Evolutionary conservation across 2,888 invertebrate genomes (phyloP), one percentile per base, ranked within the genome.

Genomic region (Lepidocyrtinus sp.): DNA sequence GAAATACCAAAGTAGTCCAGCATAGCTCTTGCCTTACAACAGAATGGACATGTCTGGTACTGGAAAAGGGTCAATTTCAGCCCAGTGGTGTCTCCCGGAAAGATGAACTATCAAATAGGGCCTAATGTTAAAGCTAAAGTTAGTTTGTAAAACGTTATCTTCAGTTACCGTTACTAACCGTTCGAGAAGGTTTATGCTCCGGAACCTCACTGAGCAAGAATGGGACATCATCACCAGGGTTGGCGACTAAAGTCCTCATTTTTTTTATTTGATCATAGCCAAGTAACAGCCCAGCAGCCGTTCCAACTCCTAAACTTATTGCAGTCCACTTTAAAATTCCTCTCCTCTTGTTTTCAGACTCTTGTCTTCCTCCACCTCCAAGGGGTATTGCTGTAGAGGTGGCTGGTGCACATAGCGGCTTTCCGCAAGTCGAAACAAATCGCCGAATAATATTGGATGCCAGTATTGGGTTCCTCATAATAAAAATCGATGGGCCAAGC

Each of bases 31-130:
- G 94, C 94, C 91, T 98, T 99, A 88, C 97, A 98, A 89, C 98
- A 98, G 89, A 98, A 99, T 0, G 99, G 99, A 88, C 99, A 99
- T 0, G 97, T 97, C 87, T 97, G 95, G 88, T 97, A 99, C 90
- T 99, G 99, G 88, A 95, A 99, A 19, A 99, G 90, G 0, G 95
- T 94, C 63, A 99, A 89, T 86, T 96, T 93, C 76, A 97, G 89
- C 25, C 93, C 93, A 62, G 91, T 91, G 0, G 88, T 89, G 87
- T 95, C 95, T 1, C 90, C 89, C 0, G 93, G 91, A 88, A 91
- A 93, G 12, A 91, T 86, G 72, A 94, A 90, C 92, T 95, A 83
- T 84, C 81, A 85, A 76, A 61, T 46, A 25, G 50, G n/a, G 24
- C 65, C n/a, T 73, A 46, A 80, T 63, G 12, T 21, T 45, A 62